Base-by-base conservation (phyloP, 2,888 invertebrate genomes). In the Calliopum simillimum region DNA sequence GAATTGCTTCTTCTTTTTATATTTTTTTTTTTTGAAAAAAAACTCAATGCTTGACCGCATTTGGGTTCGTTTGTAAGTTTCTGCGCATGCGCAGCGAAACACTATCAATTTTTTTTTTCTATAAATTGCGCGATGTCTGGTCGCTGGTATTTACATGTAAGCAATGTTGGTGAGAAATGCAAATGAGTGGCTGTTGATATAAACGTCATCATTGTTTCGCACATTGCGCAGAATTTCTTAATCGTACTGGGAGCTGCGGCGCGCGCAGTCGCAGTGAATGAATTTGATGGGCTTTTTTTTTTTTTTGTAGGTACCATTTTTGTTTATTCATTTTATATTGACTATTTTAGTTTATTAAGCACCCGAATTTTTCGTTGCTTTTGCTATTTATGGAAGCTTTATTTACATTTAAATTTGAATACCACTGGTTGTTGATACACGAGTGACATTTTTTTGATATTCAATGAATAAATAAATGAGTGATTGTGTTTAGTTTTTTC, bases 151-250 rank as follows among this genome's bases (percentile, higher is more conserved):
- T 33, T 33, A 5, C 33, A 33, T 33, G 33, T 8, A 33, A 33
- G 33, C 25, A 2, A 11, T 23, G 19, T 46, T 12, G 14, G 8
- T 19, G 4, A 25, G n/a, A 11, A 67, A 70, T 58, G 71, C 66
- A 68, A 63, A 68, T 65, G 43, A 55, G 44, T 55, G 55, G 59
- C 53, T 68, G 55, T 73, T 72, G 70, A 62, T n/a, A 13, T 21
- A 11, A 19, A 25, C 55, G 55, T 19, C 55, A 25, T 21, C 33
- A 61, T 46, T 41, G 41, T 64, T 64, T 64, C 43, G 51, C 49
- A 64, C 43, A 53, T 64, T 41, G 51, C 41, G 41, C 41, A 64
- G 51, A 64, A 64, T 53, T 51, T 49, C 61, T 46, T 46, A 61
- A 61, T 21, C 44, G 46, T 16, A 33, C 4, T 6, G 43, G 19